Conservation (phyloP, 2,888 invertebrate species). For the Harpalus rubripes region DNA sequence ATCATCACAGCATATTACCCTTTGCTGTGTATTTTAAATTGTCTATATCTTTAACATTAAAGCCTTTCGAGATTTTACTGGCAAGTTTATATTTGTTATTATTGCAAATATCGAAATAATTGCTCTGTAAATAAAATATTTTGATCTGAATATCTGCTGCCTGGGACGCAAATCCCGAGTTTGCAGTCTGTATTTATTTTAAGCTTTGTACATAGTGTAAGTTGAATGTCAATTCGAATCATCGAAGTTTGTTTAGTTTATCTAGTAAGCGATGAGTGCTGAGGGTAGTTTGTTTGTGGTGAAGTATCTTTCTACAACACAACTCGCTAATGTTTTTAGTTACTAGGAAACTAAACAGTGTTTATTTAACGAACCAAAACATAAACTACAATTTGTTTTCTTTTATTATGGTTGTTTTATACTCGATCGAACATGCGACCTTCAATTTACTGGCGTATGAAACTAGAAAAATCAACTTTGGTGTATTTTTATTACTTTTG, state of each 20-base stretch:
- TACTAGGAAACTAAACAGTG: background rate
- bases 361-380: background rate
- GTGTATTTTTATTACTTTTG: no score
- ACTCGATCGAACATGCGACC: background rate
- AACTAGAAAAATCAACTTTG: no score
- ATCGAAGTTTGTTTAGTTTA: constrained; percentile 49
- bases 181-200: constrained; percentile 22
- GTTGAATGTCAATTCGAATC: constrained; percentile 25
- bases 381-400: background rate
- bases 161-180: background rate
- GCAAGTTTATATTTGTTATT: no score
- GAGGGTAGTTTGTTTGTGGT: constrained; percentile 55
- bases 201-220: constrained; percentile 3
- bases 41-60: no score
- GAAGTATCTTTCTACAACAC: constrained; percentile 7
- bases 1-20: no score
- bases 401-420: background rate
- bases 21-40: no score
- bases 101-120: no score
- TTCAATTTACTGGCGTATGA: no score
- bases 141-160: no score
- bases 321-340: background rate
- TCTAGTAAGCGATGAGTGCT: constrained; percentile 1
- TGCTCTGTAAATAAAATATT: no score
- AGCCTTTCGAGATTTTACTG: no score